Percentiles rank a stretch among this genome's conserved stretches.
Evolutionary conservation across 2,113 vertebrate species (phyloP).

Genomic region (Pimephales promelas): DNA sequence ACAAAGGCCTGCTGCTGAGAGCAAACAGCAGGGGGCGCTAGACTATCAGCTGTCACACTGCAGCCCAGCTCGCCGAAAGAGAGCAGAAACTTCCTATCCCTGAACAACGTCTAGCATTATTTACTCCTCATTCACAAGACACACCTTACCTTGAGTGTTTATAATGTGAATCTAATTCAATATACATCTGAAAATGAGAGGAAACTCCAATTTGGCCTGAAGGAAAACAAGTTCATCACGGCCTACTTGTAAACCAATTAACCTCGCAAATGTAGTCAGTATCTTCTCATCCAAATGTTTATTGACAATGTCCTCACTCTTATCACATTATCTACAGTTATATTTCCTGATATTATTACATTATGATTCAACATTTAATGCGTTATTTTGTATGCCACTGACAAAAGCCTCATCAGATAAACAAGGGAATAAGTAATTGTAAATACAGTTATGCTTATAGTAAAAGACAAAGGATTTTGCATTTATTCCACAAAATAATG

Average conservation of each 20-base stretch:
- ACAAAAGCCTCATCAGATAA: constrained; percentile 30
- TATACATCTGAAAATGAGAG: constrained; percentile 48
- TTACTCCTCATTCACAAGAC: background rate
- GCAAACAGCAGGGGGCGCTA: constrained; percentile 50
- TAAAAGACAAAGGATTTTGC: background rate
- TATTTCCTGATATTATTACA: constrained; percentile 42
- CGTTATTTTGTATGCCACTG: constrained; percentile 45
- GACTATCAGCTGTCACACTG: constrained; percentile 51
- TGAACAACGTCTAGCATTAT: background rate
- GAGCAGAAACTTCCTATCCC: constrained; percentile 20
- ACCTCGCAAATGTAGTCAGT: constrained; percentile 37
- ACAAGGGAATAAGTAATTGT: background rate
- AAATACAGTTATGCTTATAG: background rate
- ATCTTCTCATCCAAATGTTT: constrained; percentile 20
- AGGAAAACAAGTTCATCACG: constrained; percentile 24
- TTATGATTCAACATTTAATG: constrained; percentile 47
- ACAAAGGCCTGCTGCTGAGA: constrained; percentile 53
- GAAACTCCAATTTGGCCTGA: constrained; percentile 26
- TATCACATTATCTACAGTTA: constrained; percentile 39
- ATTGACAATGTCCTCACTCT: constrained; percentile 29
- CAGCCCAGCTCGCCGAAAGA: constrained; percentile 38
- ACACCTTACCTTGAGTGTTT: background rate
- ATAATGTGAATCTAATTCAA: constrained; percentile 14
- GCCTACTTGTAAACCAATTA: constrained; percentile 28
- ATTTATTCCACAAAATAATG: background rate